Conservation (phyloP, 1,140 invertebrate genomes). For the Drosophila kurseongensis region DNA sequence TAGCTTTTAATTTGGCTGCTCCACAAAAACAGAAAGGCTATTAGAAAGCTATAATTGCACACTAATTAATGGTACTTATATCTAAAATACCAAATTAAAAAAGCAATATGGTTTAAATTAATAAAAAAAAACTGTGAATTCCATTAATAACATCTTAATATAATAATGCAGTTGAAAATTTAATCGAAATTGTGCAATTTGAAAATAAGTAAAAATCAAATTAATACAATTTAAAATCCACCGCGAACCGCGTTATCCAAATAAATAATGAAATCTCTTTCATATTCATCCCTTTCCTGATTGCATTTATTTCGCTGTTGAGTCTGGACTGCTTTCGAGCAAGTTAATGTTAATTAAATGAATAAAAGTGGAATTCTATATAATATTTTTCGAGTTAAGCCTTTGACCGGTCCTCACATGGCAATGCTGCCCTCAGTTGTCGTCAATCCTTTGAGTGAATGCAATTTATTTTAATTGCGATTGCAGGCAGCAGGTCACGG, state of each 20-base stretch:
- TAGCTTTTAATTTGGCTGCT: not conserved
- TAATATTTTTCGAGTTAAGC: conserved; percentile 3
- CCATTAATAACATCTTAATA: not conserved
- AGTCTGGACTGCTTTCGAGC: no score
- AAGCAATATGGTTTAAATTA: not conserved
- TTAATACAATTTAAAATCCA: no score
- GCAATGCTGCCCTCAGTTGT: not conserved
- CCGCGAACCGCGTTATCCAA: no score
- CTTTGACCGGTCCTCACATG: conserved; percentile 15
- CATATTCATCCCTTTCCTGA: not conserved
- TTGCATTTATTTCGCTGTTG: not conserved
- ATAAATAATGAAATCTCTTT: not conserved
- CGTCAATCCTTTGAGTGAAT: conserved; percentile 48
- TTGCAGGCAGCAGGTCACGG: conserved; percentile 15
- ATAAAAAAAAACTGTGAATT: no score
- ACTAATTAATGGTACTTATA: no score
- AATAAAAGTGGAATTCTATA: not conserved
- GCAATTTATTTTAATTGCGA: conserved; percentile 73
- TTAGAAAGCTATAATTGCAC: no score
- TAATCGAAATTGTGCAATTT: no score
- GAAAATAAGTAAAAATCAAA: no score
- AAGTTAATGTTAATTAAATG: conserved; percentile 1
- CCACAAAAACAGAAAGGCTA: not conserved
- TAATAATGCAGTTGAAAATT: no score
- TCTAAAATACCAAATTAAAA: no score